phyloP scores from a whole-genome alignment of 2,113 vertebrate species.

The Cinclus mexicanus region DNA sequence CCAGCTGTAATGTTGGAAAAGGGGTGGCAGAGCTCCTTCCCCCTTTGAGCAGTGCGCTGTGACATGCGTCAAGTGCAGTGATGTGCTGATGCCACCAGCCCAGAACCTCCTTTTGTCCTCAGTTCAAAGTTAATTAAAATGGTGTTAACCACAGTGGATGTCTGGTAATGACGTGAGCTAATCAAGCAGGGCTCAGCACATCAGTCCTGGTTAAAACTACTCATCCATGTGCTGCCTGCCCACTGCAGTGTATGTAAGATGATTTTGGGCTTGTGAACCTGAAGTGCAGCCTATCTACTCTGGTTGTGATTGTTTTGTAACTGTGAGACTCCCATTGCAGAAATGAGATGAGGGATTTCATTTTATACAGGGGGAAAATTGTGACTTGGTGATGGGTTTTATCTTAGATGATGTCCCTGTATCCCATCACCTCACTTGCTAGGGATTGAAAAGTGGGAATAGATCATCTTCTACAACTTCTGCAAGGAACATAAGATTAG shows the following conservation, averaged over 20 bases:
- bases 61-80: not conserved
- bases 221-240: not conserved
- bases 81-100: not conserved
- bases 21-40: not conserved
- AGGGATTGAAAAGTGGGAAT: not conserved
- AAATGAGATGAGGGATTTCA: not conserved
- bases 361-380: not conserved
- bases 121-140: not conserved
- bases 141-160: not conserved
- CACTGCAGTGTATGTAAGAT: fast-evolving
- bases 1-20: not conserved
- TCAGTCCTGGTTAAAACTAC: not conserved
- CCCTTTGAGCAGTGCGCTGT: not conserved
- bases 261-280: not conserved
- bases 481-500: not conserved
- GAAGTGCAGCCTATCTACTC: fast-evolving
- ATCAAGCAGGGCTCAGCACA: not conserved
- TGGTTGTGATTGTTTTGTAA: not conserved
- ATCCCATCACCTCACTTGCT: not conserved
- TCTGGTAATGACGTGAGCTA: not conserved
- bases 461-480: not conserved
- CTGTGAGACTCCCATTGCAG: not conserved
- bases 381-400: not conserved
- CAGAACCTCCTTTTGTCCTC: not conserved
- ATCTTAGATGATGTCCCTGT: not conserved